Base-by-base conservation (phyloP, 2,888 invertebrate genomes). In the Diarsia mendica region DNA sequence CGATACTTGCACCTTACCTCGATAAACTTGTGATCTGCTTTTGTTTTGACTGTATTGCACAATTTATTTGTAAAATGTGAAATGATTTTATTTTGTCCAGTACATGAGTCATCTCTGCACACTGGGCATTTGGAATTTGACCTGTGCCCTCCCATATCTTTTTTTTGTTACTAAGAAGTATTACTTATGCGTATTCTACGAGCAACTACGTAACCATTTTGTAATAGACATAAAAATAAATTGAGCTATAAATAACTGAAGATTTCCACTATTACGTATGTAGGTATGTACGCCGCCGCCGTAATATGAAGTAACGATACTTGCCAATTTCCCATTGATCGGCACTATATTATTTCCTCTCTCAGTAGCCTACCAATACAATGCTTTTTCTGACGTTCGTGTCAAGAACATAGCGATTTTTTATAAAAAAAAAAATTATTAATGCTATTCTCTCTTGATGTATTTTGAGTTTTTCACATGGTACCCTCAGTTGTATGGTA, bases 291-390 rank as follows among this genome's bases (percentile, higher is more conserved):
- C 64, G 64, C n/a, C 64, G 60, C 49, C 55, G 49, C 58, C 79
- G 70, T 75, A 72, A 72, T 64, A 69, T 51, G 55, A 73, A 74
- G 65, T 58, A 61, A 76, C 74, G 46, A 78, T 70, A 77, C 77
- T 80, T 88, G 88, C 88, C 87, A 87, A 88, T 83, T 80, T 87
- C 68, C 67, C 74, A 80, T 80, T 80, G 77, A 83, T 88, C 58
- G 72, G 65, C 67, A 46, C 55, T 58, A 69, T 80, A 23, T 49
- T 77, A 67, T 46, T 72, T 61, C 61, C 49, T 65, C 67, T 33
- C 66, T 67, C 39, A 49, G n/a, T 64, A 53, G 33, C 6, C 39
- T 28, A 53, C 39, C 49, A 49, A 28, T 60, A 53, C 58, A 61
- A 68, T 80, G 55, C 8, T 72, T 65, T 71, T 72, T 49, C 49